Percentiles rank a stretch among this genome's conserved stretches.
Evolutionary conservation across 2,888 invertebrate species (phyloP).

Genomic region (Drosophila ezoana): DNA sequence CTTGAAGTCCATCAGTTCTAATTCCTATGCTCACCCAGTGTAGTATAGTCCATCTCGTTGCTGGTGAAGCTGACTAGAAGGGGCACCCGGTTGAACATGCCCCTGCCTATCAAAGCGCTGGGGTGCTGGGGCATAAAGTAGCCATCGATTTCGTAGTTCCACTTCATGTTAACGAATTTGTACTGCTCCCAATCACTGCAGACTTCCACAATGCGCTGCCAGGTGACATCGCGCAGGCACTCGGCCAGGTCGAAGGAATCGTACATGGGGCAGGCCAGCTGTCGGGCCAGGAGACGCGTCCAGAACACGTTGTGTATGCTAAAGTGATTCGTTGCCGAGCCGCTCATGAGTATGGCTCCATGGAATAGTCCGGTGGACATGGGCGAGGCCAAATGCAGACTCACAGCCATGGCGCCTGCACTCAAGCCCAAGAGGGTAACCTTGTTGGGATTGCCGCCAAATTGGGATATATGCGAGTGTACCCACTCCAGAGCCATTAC

Average conservation of each 20-base stretch:
- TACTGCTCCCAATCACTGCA: slow-evolving; percentile 72
- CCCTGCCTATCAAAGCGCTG: slow-evolving; percentile 85
- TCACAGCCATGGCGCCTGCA: slow-evolving; percentile 85
- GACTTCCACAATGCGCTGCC: slow-evolving; percentile 66
- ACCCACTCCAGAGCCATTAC: slow-evolving; percentile 88
- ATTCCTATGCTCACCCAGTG: slow-evolving; percentile 69
- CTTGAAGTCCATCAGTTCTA: accelerated
- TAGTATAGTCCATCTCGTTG: slow-evolving; percentile 86
- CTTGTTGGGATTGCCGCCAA: slow-evolving; percentile 88
- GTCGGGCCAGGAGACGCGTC: slow-evolving; percentile 87
- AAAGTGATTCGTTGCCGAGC: slow-evolving; percentile 86
- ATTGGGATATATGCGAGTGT: slow-evolving; percentile 87
- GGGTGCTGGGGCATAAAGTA: slow-evolving; percentile 87
- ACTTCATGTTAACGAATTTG: slow-evolving; percentile 73
- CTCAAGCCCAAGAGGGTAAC: slow-evolving; percentile 88
- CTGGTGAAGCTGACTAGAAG: slow-evolving; percentile 87
- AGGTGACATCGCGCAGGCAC: slow-evolving; percentile 85
- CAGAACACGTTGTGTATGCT: slow-evolving; percentile 85
- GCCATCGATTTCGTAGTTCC: slow-evolving; percentile 87
- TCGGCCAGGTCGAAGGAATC: slow-evolving; percentile 86
- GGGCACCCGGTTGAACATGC: slow-evolving; percentile 87
- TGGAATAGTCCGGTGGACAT: slow-evolving; percentile 89
- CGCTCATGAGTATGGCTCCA: slow-evolving; percentile 89
- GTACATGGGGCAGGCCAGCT: slow-evolving; percentile 87
- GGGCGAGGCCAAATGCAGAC: slow-evolving; percentile 87